Evolutionary conservation across 2,888 invertebrate species (phyloP).

Genomic region (Lumbricus terrestris): DNA sequence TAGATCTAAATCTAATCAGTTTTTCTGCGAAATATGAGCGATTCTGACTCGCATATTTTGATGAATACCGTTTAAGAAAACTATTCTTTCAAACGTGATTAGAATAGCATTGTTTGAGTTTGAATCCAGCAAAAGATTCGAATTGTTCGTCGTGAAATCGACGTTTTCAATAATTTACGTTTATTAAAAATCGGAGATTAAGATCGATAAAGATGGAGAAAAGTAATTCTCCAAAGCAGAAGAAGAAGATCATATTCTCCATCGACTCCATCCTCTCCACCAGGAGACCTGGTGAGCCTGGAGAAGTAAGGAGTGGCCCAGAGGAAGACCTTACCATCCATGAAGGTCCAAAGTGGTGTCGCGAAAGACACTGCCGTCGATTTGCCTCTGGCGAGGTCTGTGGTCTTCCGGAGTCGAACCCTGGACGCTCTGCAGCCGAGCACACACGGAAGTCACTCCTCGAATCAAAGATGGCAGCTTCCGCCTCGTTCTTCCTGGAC

Average conservation of each 20-base stretch:
- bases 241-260: background rate
- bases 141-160: background rate
- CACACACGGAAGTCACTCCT: background rate
- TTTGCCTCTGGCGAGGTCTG: background rate
- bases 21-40: background rate
- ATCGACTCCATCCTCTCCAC: background rate
- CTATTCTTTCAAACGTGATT: background rate
- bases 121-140: background rate
- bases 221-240: background rate
- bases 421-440: background rate
- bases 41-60: background rate
- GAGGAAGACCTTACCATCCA: background rate
- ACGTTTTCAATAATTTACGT: background rate
- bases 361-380: background rate
- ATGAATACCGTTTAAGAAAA: background rate
- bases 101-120: background rate
- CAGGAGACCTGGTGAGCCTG: background rate
- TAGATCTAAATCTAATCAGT: no score
- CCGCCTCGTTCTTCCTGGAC: background rate
- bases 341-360: background rate
- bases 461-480: background rate
- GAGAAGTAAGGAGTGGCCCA: background rate
- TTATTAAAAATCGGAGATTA: background rate
- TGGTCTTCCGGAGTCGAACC: background rate
- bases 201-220: background rate